Percentiles rank a stretch among this genome's conserved stretches.
These are phyloP conservation scores for Poeciliopsis infans DNA, from an alignment of 2,797 vertebrate species.

Conservation along the genomic window DNA sequence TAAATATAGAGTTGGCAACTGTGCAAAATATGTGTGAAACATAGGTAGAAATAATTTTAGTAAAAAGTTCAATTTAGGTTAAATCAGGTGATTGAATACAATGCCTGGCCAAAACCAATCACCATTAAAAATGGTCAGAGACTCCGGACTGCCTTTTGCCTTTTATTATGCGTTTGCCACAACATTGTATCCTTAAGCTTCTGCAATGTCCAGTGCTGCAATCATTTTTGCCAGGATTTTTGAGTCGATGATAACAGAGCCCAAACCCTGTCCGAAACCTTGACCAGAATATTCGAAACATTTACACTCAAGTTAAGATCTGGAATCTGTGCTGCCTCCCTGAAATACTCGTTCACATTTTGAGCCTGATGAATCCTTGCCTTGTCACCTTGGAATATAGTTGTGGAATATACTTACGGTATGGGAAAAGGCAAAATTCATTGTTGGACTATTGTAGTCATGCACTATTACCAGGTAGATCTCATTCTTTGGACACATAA, in stretches of 20 bases:
- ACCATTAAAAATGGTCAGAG: neutral
- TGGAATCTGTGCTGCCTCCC: neutral
- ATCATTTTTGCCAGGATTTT: neutral
- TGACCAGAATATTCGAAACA: neutral
- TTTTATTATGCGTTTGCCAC: neutral
- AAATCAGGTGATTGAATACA: conserved; percentile 50
- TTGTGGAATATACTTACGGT: neutral
- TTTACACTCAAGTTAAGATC: neutral
- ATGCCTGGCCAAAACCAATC: conserved; percentile 7
- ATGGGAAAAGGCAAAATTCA: neutral
- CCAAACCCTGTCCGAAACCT: neutral
- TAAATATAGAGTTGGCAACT: conserved; percentile 41
- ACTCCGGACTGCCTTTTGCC: neutral
- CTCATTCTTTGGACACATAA: neutral
- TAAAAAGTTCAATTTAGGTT: conserved; percentile 28
- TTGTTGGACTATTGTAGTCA: neutral
- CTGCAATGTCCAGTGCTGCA: neutral
- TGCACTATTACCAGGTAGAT: neutral
- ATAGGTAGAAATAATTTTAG: conserved; percentile 26
- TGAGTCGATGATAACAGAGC: neutral
- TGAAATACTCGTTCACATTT: neutral
- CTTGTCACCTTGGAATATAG: neutral
- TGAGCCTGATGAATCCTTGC: neutral
- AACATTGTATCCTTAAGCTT: neutral
- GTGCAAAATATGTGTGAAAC: conserved; percentile 25